phyloP scores from a whole-genome alignment of 2,888 invertebrate genomes.

The Branchipolynoe longqiensis region DNA sequence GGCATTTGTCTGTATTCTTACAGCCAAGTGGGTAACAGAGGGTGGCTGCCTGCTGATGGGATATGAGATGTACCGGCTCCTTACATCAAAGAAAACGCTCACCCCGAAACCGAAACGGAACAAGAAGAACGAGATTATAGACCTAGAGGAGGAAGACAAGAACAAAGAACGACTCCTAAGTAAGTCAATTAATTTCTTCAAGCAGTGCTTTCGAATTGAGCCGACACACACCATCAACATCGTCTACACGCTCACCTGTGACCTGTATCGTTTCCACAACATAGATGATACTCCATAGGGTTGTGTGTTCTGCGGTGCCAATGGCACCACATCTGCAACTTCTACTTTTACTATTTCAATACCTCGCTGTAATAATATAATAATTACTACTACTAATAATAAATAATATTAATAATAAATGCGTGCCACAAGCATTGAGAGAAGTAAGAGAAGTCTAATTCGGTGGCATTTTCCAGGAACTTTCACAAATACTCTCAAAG shows the following conservation, averaged over 20 bases:
- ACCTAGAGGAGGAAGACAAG: slow-evolving; percentile 83
- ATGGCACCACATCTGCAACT: too few relatives aligned
- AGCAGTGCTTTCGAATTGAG: too few relatives aligned
- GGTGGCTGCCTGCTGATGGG: slow-evolving; percentile 98
- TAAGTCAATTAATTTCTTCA: too few relatives aligned
- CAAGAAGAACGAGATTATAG: slow-evolving; percentile 72
- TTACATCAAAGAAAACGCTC: slow-evolving; percentile 84
- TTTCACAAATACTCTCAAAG: too few relatives aligned
- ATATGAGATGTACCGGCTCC: slow-evolving; percentile 95
- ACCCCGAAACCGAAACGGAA: slow-evolving; percentile 42
- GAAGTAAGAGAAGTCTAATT: too few relatives aligned
- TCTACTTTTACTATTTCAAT: not conserved
- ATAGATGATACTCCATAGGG: too few relatives aligned
- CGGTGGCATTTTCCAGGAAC: too few relatives aligned
- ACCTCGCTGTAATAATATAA: not conserved
- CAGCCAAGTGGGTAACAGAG: slow-evolving; percentile 89
- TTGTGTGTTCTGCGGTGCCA: too few relatives aligned
- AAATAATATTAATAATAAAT: not conserved
- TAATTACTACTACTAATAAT: not conserved
- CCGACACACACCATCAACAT: too few relatives aligned
- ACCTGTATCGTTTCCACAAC: too few relatives aligned
- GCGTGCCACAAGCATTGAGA: too few relatives aligned
- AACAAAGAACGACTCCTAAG: slow-evolving; percentile 72
- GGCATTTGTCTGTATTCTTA: slow-evolving; percentile 71
- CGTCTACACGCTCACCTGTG: too few relatives aligned